Base-by-base conservation (phyloP, 2,113 vertebrate species). In the Syngnathus floridae region DNA sequence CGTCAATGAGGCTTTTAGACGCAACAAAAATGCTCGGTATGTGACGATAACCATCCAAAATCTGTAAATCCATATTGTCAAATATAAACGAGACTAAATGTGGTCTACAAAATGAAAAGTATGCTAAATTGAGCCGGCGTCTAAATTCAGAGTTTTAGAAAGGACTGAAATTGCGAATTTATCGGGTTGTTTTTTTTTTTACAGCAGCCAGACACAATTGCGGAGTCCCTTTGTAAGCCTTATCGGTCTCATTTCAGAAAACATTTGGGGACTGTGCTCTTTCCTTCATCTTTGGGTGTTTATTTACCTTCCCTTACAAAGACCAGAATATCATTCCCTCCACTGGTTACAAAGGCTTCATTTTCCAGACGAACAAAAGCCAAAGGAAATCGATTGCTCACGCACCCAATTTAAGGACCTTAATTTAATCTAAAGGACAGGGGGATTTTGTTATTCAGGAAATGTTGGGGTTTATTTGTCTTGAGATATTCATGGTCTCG, bases 391-490 rank as follows among this genome's bases (percentile, higher is more conserved):
- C 74, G 77, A 86, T 80, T 64, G 74, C 62, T 73, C 75, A 62
- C 73, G 9, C 70, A 70, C 70, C 70, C 48, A 16, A 71, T 64
- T 76, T 69, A 76, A 62, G 52, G 56, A 75, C 74, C 62, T 66
- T 86, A 79, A 87, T 87, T 83, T 59, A 80, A 85, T 86, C 75
- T 78, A 75, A 77, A 55, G 76, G 75, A 71, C 73, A 56, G 56
- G 65, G 35, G 77, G 80, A 85, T 80, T 85, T 69, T 17, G 59
- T 88, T 86, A 78, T 71, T 64, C 52, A 68, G 74, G 74, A 80
- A 82, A 82, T 75, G 71, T 64, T 26, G 67, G 31, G 57, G 70
- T 82, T 78, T 77, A 84, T 82, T 77, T 69, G 58, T 63, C 43
- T 62, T 62, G 70, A 79, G 73, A 79, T 78, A 81, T 83, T 82